These are phyloP conservation scores for Alligator mississippiensis DNA, from an alignment of 2,113 vertebrate genomes.

Conservation along the genomic window DNA sequence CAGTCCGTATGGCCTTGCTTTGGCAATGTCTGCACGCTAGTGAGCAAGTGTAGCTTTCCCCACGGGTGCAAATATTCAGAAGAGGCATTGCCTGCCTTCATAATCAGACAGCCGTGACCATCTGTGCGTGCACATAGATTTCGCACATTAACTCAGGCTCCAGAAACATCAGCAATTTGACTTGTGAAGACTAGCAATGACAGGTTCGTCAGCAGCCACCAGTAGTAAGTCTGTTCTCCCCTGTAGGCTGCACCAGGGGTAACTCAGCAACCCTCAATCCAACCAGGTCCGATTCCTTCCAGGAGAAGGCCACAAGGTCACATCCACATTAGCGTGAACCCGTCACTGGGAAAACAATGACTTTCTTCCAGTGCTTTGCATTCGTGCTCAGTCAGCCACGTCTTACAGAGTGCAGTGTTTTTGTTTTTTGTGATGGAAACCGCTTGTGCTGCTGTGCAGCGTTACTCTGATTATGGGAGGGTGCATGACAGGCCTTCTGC, in stretches of 20 bases:
- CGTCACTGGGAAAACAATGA: background rate
- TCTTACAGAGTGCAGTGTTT: background rate
- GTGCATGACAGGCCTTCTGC: background rate
- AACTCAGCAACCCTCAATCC: background rate
- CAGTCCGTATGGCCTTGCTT: background rate
- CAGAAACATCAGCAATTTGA: background rate
- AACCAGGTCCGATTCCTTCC: background rate
- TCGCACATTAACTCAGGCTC: background rate
- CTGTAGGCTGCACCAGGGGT: background rate
- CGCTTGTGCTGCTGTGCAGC: background rate
- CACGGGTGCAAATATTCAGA: background rate
- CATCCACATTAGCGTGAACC: background rate
- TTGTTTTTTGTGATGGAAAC: background rate
- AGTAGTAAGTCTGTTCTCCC: background rate
- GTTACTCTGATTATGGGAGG: background rate
- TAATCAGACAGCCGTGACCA: too few relatives aligned
- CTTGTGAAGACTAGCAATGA: background rate
- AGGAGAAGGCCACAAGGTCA: background rate
- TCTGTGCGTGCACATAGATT: background rate
- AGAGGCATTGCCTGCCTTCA: background rate
- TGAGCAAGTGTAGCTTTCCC: background rate
- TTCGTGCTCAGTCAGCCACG: background rate
- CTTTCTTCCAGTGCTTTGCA: background rate
- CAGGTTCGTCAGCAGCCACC: background rate
- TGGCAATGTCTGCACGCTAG: background rate